These are phyloP conservation scores for Spinibarbus caldwelli DNA, from an alignment of 2,797 vertebrate species.

Conservation along the genomic window DNA sequence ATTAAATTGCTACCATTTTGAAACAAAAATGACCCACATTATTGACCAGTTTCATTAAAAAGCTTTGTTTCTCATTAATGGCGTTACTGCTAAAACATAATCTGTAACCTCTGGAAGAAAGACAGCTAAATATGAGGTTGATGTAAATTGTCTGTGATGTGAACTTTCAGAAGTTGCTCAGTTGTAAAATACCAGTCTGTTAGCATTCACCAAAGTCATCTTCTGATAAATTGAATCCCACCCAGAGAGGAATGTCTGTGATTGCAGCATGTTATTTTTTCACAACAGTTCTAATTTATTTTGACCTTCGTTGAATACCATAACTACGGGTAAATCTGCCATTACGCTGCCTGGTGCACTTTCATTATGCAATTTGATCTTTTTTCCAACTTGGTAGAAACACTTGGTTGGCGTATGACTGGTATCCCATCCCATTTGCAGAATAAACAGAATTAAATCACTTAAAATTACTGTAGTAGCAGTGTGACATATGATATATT, in stretches of 20 bases:
- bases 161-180: not conserved
- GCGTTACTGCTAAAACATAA: not conserved
- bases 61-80: not conserved
- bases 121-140: not conserved
- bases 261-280: not conserved
- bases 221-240: not conserved
- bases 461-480: not conserved
- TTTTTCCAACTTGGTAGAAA: not conserved
- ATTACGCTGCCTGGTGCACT: not conserved
- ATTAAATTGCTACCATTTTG: not conserved
- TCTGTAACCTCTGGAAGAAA: not conserved
- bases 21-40: not conserved
- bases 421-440: not conserved
- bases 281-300: constrained; percentile 1
- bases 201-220: not conserved
- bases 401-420: not conserved
- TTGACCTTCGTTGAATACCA: not conserved
- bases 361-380: not conserved
- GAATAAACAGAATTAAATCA: not conserved
- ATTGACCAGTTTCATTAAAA: not conserved
- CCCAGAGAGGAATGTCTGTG: constrained; percentile 4
- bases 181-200: not conserved
- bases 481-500: too few relatives aligned
- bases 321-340: not conserved
- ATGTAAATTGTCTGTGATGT: not conserved